phyloP scores from a whole-genome alignment of 2,113 vertebrate species.

The Thermophis baileyi region DNA sequence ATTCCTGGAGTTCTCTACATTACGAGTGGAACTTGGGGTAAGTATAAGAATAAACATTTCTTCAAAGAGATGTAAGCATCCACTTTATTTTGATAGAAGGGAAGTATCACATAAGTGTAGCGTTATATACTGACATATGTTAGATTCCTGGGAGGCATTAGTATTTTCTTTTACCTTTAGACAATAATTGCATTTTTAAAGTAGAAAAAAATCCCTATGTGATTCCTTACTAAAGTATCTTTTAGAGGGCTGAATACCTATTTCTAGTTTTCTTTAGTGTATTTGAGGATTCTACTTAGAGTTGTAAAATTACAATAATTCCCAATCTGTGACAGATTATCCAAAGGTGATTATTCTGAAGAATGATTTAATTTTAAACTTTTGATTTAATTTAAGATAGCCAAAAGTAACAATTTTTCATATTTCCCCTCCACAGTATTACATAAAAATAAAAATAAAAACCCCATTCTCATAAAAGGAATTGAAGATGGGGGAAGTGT shows the following conservation, averaged over 20 bases:
- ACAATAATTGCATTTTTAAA: background rate
- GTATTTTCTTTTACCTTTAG: background rate
- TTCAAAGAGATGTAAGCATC: background rate
- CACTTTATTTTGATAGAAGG: background rate
- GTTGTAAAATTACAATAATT: background rate
- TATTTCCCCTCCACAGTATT: too few relatives aligned
- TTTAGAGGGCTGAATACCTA: background rate
- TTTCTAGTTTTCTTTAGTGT: background rate
- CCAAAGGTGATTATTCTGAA: background rate
- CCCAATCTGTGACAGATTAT: background rate
- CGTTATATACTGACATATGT: background rate
- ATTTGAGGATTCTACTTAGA: background rate
- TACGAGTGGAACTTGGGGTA: background rate
- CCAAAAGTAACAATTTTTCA: too few relatives aligned
- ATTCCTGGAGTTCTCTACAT: background rate
- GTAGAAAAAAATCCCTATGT: background rate
- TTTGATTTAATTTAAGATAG: too few relatives aligned
- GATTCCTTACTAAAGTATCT: background rate
- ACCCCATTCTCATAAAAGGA: too few relatives aligned
- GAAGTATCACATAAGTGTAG: background rate
- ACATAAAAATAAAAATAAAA: too few relatives aligned
- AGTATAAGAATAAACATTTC: background rate
- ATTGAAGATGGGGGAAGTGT: too few relatives aligned
- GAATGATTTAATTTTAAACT: background rate
- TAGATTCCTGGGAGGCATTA: background rate